Conservation (phyloP, 1,140 invertebrate genomes). For the Orchestia grillus region DNA sequence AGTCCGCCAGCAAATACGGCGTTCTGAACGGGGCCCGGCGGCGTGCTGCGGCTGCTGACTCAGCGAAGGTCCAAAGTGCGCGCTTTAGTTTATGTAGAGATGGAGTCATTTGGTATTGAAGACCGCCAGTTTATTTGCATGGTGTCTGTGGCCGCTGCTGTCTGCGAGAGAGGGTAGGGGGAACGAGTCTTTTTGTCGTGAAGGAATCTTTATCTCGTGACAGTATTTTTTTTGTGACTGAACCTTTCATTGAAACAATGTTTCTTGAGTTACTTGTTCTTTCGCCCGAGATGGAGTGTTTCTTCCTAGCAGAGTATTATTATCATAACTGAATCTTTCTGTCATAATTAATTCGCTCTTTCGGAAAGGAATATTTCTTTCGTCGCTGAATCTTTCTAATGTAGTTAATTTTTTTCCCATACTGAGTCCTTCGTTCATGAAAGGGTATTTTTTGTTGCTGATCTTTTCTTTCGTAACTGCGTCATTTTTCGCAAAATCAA, state of each 20-base stretch:
- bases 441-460: too few species aligned
- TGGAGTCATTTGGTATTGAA: neutral
- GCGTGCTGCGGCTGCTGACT: neutral
- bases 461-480: too few species aligned
- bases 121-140: neutral
- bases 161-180: neutral
- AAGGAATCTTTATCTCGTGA: neutral
- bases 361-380: too few species aligned
- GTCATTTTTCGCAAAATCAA: too few species aligned
- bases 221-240: neutral
- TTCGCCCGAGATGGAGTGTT: neutral
- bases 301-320: neutral
- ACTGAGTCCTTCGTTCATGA: too few species aligned
- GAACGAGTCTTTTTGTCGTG: neutral
- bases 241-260: neutral
- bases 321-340: too few species aligned
- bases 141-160: neutral
- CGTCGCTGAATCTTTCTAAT: too few species aligned
- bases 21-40: neutral
- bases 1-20: neutral
- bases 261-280: neutral
- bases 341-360: too few species aligned
- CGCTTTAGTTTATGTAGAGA: neutral
- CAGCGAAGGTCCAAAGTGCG: neutral
- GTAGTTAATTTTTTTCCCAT: too few species aligned